Percentiles rank a stretch among this genome's conserved stretches.
These are phyloP conservation scores for Beroe ovata DNA, from an alignment of 37 sponge, comb jelly and placozoan genomes.

Conservation along the genomic window DNA sequence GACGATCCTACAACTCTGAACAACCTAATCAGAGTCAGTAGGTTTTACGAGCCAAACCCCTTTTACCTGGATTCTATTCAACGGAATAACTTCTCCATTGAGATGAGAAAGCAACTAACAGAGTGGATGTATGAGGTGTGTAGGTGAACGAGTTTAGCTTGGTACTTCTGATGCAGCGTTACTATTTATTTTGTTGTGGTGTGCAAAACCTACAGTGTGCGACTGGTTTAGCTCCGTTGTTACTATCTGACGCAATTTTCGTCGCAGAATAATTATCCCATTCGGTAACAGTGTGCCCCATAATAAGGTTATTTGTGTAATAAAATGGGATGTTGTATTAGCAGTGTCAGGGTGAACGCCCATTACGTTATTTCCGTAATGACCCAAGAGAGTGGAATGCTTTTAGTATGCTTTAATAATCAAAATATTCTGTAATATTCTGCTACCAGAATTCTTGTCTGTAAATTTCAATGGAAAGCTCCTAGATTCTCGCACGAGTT, in stretches of 20 bases:
- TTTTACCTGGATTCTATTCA: conserved; percentile 38
- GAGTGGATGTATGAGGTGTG: conserved; percentile 67
- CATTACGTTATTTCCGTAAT: conserved; percentile 12
- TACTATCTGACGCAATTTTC: too few species aligned
- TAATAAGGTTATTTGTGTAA: background rate
- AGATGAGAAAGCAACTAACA: conserved; percentile 59
- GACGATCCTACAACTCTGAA: conserved; percentile 49
- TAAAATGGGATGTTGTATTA: background rate
- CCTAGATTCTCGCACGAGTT: too few species aligned
- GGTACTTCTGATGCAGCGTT: too few species aligned
- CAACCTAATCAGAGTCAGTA: conserved; percentile 44
- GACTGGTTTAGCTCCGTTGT: too few species aligned
- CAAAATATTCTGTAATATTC: conserved; percentile 6
- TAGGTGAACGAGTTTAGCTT: too few species aligned
- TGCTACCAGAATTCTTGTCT: too few species aligned
- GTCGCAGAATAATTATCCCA: too few species aligned
- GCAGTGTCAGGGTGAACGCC: background rate
- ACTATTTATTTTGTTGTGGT: too few species aligned
- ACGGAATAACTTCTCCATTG: conserved; percentile 2
- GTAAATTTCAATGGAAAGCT: too few species aligned
- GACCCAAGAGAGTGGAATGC: conserved; percentile 59
- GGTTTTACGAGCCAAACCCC: conserved; percentile 54
- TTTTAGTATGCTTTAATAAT: conserved; percentile 63
- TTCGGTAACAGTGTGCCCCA: too few species aligned
- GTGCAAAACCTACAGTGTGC: too few species aligned